These are phyloP conservation scores for Spodoptera picta DNA, from an alignment of 2,888 invertebrate genomes.

Conservation along the genomic window DNA sequence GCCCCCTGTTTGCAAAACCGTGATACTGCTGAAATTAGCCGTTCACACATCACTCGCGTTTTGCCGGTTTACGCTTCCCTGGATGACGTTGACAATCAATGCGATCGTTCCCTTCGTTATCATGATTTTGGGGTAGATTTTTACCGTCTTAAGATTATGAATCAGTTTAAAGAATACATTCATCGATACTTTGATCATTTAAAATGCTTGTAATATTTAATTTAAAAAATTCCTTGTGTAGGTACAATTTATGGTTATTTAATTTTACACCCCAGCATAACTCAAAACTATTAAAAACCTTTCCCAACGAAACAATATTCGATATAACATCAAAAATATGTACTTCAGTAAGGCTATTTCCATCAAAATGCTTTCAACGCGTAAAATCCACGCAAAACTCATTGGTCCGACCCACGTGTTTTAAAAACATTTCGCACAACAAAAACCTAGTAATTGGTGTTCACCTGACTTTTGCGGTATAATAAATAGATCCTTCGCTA, in stretches of 20 bases:
- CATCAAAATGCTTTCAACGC: constrained; percentile 5
- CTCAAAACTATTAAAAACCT: too few species aligned
- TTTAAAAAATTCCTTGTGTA: too few species aligned
- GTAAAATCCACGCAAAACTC: neutral
- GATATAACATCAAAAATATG: too few species aligned
- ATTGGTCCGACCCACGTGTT: constrained; percentile 8
- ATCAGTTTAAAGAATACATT: neutral
- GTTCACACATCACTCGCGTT: constrained; percentile 56
- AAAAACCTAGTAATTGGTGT: constrained; percentile 60
- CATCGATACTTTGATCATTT: too few species aligned
- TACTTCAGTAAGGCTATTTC: constrained; percentile 1
- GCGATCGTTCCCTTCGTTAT: constrained; percentile 9
- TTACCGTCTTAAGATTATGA: neutral
- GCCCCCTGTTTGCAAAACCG: constrained; percentile 58
- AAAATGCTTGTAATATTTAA: too few species aligned
- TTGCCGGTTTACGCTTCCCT: constrained; percentile 46
- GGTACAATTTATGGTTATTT: too few species aligned
- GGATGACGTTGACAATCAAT: constrained; percentile 48
- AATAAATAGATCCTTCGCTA: constrained; percentile 64
- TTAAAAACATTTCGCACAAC: constrained; percentile 39
- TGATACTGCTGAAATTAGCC: constrained; percentile 66
- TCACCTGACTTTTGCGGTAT: constrained; percentile 71
- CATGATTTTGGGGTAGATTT: constrained; percentile 11
- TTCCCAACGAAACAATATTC: too few species aligned
- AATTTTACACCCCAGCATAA: too few species aligned